Percentiles rank a stretch among this genome's conserved stretches.
These are phyloP conservation scores for Pachycephala philippinensis DNA, from an alignment of 2,113 vertebrate species.

Conservation along the genomic window DNA sequence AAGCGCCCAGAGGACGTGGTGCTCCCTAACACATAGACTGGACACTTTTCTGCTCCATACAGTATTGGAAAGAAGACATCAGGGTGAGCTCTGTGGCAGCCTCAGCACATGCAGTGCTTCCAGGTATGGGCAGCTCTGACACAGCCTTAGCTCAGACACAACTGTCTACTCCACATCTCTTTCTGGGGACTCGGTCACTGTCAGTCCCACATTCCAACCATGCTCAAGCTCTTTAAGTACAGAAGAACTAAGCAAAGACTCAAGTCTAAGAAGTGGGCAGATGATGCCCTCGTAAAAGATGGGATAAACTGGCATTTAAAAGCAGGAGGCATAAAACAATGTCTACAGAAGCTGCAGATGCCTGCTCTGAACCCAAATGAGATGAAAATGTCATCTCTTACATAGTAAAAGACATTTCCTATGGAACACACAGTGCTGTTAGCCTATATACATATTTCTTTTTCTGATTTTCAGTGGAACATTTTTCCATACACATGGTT, in stretches of 20 bases:
- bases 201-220: neutral
- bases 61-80: neutral
- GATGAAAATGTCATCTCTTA: neutral
- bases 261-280: neutral
- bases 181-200: neutral
- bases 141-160: neutral
- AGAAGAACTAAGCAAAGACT: neutral
- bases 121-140: neutral
- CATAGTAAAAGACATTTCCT: neutral
- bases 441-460: neutral
- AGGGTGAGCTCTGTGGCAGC: neutral
- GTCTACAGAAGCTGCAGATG: neutral
- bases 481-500: neutral
- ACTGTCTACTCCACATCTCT: rapidly evolving
- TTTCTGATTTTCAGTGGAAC: neutral
- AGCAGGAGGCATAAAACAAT: neutral
- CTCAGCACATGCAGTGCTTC: neutral
- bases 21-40: neutral
- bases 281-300: neutral
- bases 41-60: neutral
- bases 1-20: neutral
- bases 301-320: neutral
- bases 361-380: neutral
- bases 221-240: neutral
- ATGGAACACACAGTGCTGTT: neutral